phyloP scores from a whole-genome alignment of 1,140 invertebrate species.

The Tetraneura akinire region DNA sequence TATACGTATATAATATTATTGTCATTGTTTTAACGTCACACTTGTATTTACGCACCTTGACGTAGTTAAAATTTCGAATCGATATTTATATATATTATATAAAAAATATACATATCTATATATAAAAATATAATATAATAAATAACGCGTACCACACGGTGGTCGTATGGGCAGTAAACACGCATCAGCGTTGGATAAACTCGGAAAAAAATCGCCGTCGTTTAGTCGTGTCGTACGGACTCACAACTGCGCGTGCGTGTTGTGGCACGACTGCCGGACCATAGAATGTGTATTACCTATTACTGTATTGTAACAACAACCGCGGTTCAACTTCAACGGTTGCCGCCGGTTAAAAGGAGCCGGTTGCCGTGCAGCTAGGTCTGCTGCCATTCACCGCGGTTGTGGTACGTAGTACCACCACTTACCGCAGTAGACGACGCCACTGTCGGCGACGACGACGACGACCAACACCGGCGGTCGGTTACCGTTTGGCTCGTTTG shows the following conservation, averaged over 20 bases:
- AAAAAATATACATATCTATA: too few species aligned
- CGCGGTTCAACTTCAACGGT: too few species aligned
- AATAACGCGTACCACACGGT: too few species aligned
- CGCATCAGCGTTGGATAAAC: not conserved
- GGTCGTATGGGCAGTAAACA: too few species aligned
- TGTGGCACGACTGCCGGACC: constrained; percentile 43
- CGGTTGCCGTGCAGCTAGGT: not conserved
- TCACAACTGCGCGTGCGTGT: constrained; percentile 22
- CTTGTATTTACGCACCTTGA: too few species aligned
- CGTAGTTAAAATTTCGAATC: too few species aligned
- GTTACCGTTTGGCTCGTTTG: constrained; percentile 8
- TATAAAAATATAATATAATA: too few species aligned
- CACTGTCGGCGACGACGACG: not conserved
- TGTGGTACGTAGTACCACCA: not conserved
- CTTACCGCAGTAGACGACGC: not conserved
- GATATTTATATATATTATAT: too few species aligned
- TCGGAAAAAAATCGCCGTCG: constrained; percentile 6
- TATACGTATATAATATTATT: too few species aligned
- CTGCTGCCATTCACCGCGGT: not conserved
- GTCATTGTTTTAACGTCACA: too few species aligned
- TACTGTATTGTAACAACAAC: too few species aligned
- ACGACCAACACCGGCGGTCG: not conserved
- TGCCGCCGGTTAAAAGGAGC: not conserved
- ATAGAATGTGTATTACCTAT: too few species aligned
- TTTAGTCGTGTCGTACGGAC: not conserved